Evolutionary conservation across 2,888 invertebrate genomes (phyloP).

Genomic region (Mycalesis mineus): DNA sequence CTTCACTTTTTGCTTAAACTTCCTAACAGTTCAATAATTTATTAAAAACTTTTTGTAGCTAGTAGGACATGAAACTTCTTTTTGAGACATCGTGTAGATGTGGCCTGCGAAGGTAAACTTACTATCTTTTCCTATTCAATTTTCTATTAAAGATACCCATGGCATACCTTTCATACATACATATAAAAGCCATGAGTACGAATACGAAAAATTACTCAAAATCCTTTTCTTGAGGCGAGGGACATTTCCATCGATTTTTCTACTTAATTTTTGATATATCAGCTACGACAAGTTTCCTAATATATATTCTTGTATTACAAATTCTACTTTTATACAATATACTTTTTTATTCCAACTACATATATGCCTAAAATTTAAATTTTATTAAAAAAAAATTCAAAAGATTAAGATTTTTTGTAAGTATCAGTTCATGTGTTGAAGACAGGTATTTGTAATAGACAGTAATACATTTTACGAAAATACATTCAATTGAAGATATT

Average conservation of each 20-base stretch:
- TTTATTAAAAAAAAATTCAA: slow-evolving; percentile 21
- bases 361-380: neutral
- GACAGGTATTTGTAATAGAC: slow-evolving; percentile 11
- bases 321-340: neutral
- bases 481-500: slow-evolving; percentile 18
- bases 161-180: too few species aligned
- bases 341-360: neutral
- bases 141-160: too few species aligned
- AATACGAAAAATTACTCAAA: too few species aligned
- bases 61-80: too few species aligned
- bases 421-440: neutral
- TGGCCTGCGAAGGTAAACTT: too few species aligned
- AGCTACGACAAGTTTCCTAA: neutral
- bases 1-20: too few species aligned
- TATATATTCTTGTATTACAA: neutral
- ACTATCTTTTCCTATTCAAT: too few species aligned
- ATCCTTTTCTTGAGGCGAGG: too few species aligned
- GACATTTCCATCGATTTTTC: neutral
- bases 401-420: slow-evolving; percentile 10
- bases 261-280: neutral
- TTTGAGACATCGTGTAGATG: too few species aligned
- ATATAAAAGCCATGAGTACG: too few species aligned
- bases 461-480: slow-evolving; percentile 26
- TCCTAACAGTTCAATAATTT: too few species aligned
- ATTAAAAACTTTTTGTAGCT: too few species aligned